Conservation (phyloP, 2,797 vertebrate species). For the Alcedo quadribrachys region DNA sequence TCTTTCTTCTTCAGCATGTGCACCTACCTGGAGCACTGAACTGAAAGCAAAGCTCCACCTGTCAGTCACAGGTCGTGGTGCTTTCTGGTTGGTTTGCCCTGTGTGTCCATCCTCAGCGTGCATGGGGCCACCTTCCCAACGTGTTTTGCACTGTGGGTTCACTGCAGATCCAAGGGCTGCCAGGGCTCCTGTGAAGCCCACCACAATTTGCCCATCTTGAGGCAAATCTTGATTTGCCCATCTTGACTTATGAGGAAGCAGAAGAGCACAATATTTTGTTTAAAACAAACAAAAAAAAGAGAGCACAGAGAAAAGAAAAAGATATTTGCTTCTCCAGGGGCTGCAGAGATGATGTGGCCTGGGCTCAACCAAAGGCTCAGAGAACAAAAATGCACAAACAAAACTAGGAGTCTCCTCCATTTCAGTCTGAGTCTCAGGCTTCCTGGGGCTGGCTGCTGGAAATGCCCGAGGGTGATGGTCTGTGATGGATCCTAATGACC, state of each 20-base stretch:
- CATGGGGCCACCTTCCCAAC: not conserved
- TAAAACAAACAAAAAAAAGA: not conserved
- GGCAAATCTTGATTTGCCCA: not conserved
- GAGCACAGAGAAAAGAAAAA: not conserved
- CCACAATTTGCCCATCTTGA: not conserved
- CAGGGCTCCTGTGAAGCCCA: not conserved
- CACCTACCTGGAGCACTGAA: not conserved
- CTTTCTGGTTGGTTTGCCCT: accelerated
- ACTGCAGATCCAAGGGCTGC: not conserved
- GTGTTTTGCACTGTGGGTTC: not conserved
- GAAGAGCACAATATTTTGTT: not conserved
- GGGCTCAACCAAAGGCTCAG: not conserved
- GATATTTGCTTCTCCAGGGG: not conserved
- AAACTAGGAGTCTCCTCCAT: not conserved
- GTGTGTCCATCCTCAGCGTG: not conserved
- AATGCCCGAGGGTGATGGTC: accelerated
- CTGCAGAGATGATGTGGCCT: not conserved
- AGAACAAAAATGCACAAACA: accelerated
- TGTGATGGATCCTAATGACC: not conserved
- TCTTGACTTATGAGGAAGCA: not conserved
- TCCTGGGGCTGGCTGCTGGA: not conserved
- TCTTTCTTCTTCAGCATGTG: accelerated
- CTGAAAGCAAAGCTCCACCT: not conserved
- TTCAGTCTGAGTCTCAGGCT: not conserved
- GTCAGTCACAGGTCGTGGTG: accelerated